These are phyloP conservation scores for Candidula unifasciata DNA, from an alignment of 2,888 invertebrate species.

Conservation along the genomic window DNA sequence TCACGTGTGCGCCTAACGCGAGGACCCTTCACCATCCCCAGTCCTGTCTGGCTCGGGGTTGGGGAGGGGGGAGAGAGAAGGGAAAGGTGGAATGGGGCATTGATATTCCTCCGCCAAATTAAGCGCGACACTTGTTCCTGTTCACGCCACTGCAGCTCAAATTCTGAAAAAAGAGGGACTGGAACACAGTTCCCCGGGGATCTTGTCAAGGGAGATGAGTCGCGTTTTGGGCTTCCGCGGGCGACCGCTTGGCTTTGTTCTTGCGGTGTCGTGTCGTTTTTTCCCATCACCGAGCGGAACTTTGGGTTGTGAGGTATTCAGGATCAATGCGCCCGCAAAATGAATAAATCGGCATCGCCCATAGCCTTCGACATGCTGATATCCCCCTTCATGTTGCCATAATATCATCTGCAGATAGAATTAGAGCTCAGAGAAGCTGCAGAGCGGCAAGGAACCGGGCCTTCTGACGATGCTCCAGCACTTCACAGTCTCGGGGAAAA, in stretches of 20 bases:
- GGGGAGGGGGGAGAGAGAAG: not conserved
- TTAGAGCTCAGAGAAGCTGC: constrained; percentile 37
- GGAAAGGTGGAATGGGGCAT: not conserved
- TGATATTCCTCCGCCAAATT: constrained; percentile 44
- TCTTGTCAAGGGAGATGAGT: constrained; percentile 14
- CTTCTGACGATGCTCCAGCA: not conserved
- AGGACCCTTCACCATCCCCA: constrained; percentile 37
- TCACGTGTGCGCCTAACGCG: constrained; percentile 42
- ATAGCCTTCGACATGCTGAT: constrained; percentile 42
- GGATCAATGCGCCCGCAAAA: constrained; percentile 47
- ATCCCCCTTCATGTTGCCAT: constrained; percentile 31
- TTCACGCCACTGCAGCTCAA: constrained; percentile 49
- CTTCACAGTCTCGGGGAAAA: constrained; percentile 1
- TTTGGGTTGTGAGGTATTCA: constrained; percentile 12
- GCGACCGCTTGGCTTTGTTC: constrained; percentile 48
- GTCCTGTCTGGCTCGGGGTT: not conserved
- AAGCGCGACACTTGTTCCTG: constrained; percentile 54
- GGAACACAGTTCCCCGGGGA: constrained; percentile 44
- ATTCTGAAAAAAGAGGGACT: constrained; percentile 45
- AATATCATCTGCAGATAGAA: constrained; percentile 52
- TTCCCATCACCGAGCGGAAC: constrained; percentile 35
- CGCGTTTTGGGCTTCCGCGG: constrained; percentile 32
- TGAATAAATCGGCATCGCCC: constrained; percentile 50
- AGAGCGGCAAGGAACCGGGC: constrained; percentile 2
- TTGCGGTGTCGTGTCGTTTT: constrained; percentile 45